Conservation (phyloP, 1,140 invertebrate genomes). For the Dolichoris vasculosae region DNA sequence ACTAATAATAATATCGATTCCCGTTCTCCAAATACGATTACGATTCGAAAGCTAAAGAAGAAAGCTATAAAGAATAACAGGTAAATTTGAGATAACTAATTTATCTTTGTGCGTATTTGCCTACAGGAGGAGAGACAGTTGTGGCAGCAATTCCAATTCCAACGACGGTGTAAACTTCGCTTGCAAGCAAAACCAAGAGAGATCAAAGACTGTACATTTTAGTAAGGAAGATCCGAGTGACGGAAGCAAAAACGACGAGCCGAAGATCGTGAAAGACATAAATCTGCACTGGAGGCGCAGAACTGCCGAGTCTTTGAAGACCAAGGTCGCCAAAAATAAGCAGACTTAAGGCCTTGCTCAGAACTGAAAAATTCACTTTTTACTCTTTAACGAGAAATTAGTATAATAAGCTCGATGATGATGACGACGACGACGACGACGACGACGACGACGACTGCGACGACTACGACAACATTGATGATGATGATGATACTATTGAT, state of each 20-base stretch:
- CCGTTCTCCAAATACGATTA: too few species aligned
- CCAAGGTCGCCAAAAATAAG: constrained; percentile 27
- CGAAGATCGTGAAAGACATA: constrained; percentile 30
- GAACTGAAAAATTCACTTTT: background rate
- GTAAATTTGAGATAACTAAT: too few species aligned
- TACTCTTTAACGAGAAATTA: background rate
- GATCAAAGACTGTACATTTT: constrained; percentile 52
- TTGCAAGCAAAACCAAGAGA: constrained; percentile 36
- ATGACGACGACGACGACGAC: too few species aligned
- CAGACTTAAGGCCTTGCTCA: constrained; percentile 18
- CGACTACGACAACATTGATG: too few species aligned
- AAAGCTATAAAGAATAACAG: too few species aligned
- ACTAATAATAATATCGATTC: too few species aligned
- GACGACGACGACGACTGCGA: too few species aligned
- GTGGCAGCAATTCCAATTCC: constrained; percentile 27
- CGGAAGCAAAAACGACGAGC: background rate
- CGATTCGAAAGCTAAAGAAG: too few species aligned
- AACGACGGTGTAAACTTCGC: constrained; percentile 11
- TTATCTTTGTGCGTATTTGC: constrained; percentile 11
- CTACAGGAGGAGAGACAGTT: constrained; percentile 51
- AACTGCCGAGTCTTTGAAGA: constrained; percentile 59
- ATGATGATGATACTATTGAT: background rate
- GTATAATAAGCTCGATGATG: background rate
- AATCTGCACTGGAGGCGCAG: constrained; percentile 60
- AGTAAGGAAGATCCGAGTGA: constrained; percentile 60